Evolutionary conservation across 2,797 vertebrate species (phyloP), one percentile per base, ranked within the genome.

Genomic region (Psittacula derbiana): DNA sequence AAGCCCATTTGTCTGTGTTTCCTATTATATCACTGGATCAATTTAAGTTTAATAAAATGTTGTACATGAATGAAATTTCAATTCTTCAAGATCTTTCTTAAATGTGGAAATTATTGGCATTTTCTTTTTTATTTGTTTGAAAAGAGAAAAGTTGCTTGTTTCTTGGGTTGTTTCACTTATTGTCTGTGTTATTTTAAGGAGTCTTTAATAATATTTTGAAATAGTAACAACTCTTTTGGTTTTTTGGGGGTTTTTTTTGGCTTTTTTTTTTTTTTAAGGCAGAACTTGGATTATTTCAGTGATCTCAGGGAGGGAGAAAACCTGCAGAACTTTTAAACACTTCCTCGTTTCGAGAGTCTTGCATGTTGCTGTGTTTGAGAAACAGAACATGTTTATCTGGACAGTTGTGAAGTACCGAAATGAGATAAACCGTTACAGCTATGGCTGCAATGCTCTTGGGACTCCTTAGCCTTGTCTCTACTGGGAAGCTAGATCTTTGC

Each of bases 391-490:
- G 93, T 93, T 97, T 92, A 61, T 89, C 80, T 67, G 75, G 41
- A 82, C 52, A 92, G 17, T 53, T 80, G 71, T 85, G 73, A 93
- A 94, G 76, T 53, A 66, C 46, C 90, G 66, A 88, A 86, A 94
- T 86, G 86, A 92, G 62, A 92, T 49, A 91, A 94, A 91, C 71
- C 38, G 3, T 67, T 71, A 65, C 80, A 93, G 46, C 70, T 90
- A 76, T 43, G 90, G 44, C 73, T 91, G 74, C 78, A 93, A 21
- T 89, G 18, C 92, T 80, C 94, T 50, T 60, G 93, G 90, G 94
- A 87, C 71, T 96, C 81, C 44, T 97, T 94, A 91, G 86, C 71
- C 72, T 94, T 67, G 71, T 85, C 64, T 46, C 71, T 21, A 28
- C 41, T 90, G 93, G 88, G 92, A 95, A 88, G 60, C 49, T 64